Conservation (phyloP, 53 echinoderm and acorn worm genomes). For the Zoroaster sp. region DNA sequence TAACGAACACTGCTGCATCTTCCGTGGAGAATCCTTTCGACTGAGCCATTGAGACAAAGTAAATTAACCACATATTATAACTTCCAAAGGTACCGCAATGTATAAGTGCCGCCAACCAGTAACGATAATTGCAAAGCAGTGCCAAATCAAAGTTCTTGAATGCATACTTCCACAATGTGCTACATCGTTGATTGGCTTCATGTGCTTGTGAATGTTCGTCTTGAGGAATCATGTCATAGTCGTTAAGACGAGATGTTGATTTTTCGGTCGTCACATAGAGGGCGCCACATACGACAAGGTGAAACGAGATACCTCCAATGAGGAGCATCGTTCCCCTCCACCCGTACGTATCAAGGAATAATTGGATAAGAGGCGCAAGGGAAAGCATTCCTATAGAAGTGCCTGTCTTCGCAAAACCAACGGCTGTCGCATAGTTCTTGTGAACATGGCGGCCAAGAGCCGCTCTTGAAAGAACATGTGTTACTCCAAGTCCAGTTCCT, state of each 20-base stretch:
- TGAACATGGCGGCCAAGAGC: background rate
- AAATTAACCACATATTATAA: background rate
- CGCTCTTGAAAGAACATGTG: background rate
- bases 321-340: slow-evolving; percentile 37
- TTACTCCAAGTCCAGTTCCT: background rate
- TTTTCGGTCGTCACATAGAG: background rate
- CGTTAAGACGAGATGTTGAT: background rate
- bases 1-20: background rate
- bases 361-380: slow-evolving; percentile 5
- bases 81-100: no score
- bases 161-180: background rate
- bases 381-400: background rate
- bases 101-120: background rate
- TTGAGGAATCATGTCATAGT: background rate
- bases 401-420: background rate
- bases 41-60: background rate
- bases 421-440: background rate
- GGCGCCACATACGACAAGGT: background rate
- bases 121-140: background rate
- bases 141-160: background rate
- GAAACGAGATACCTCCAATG: background rate
- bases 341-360: slow-evolving; percentile 18
- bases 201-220: background rate
- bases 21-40: background rate
- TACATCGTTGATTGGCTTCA: background rate